Base-by-base conservation (phyloP, 1,140 invertebrate species). In the Conus ventricosus region DNA sequence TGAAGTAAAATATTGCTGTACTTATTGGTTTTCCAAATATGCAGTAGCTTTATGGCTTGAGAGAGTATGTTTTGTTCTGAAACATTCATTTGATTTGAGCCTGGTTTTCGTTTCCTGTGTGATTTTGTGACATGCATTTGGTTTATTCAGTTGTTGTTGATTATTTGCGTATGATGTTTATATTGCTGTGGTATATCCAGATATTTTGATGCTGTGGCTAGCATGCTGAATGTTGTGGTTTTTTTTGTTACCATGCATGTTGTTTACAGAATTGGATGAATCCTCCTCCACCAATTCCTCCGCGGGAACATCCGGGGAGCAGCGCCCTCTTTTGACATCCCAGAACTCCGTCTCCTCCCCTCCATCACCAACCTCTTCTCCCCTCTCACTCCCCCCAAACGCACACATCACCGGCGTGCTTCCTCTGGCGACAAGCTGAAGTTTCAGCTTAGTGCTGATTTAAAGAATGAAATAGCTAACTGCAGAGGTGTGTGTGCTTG, bases 141-240 rank as follows among this genome's bases (percentile, higher is more conserved):
- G 51, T 3, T 85, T 8, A 57, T 67, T 85, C 20, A 7, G 39
- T 78, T 78, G 76, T 39, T 39, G 76, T 13, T 11, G 25, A 39
- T 78, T 5, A 39, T 39, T 11, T 11, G 7, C 4, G 27, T 10
- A 7, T 78, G 55, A 27, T 67, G 55, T 25, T 63, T 84, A 10
- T 13, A 25, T 23, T 63, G 5, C 39, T 5, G 20, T 39, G 39
- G 4, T 23, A 78, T 78, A 39, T 51, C 63, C 25, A 25, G 0
- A 15, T 63, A 10, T 5, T 39, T 84, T 84, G 99, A 99, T 94
- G 96, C 99, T 15, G 99, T 99, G 20, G 98, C 99, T 89, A 93
- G 95, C 57, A 95, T 92, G 81, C 90, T 93, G 71, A 88, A 90
- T 23, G 88, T 90, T 67, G 88, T 87, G 7, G 1, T 60, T 8